phyloP scores from a whole-genome alignment of 1,140 invertebrate genomes.

The Cydia splendana region DNA sequence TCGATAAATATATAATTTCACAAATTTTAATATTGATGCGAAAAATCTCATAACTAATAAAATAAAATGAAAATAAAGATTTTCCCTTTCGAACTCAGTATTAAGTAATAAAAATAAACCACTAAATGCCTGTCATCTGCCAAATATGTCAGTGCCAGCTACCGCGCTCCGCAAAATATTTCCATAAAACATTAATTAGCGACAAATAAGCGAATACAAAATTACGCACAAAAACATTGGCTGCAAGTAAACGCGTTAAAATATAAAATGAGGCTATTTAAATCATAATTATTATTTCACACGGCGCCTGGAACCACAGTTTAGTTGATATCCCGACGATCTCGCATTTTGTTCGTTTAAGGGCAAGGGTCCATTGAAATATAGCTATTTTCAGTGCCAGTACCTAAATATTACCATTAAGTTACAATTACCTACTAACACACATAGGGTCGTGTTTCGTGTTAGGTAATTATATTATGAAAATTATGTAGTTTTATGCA shows the following conservation, averaged over 20 bases:
- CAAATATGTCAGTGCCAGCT: neutral
- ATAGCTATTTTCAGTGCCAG: neutral
- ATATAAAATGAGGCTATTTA: slow-evolving; percentile 25
- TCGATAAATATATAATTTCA: no score
- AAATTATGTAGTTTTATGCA: no score
- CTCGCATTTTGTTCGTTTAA: slow-evolving; percentile 47
- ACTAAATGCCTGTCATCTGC: neutral
- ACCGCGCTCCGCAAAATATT: slow-evolving; percentile 2
- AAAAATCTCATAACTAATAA: no score
- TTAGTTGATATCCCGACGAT: slow-evolving; percentile 50
- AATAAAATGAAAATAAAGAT: no score
- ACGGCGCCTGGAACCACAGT: slow-evolving; percentile 54
- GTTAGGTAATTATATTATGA: no score
- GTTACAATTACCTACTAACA: no score
- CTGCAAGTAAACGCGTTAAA: slow-evolving; percentile 24
- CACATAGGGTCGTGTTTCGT: no score
- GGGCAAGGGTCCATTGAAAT: neutral
- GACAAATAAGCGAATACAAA: slow-evolving; percentile 18
- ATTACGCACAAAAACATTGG: slow-evolving; percentile 18
- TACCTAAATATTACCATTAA: no score
- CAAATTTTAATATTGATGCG: no score
- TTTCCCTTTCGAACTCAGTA: neutral
- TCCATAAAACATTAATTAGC: slow-evolving; percentile 20
- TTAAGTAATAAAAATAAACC: neutral
- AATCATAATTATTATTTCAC: slow-evolving; percentile 53